Evolutionary conservation across 2,888 invertebrate species (phyloP), one percentile per base, ranked within the genome.

Genomic region (Cosmopolites sordidus): DNA sequence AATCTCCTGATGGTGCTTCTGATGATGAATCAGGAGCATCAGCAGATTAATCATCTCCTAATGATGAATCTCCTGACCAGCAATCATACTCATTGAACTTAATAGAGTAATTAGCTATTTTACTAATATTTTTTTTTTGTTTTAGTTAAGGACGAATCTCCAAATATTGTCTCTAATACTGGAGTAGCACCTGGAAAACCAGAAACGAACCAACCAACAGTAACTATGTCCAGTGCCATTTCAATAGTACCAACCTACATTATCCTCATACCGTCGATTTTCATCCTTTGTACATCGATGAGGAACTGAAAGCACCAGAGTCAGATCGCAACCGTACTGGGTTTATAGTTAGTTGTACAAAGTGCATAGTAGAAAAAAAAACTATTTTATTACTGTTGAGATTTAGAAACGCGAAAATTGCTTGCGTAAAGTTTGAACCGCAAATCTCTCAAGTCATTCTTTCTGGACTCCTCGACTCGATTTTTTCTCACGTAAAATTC

Each of bases 131-230:
- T 54, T 41, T 29, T 44, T 48, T 47, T 43, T 43, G 18, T 57
- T 54, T 14, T 46, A 59, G 59, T 54, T 22, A 45, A 43, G 37
- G 40, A 33, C 5, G 33, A 41, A 9, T 45, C 37, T 9, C 46
- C 30, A 33, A 44, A 41, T 15, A 40, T n/a, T 15, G 43, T 18
- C 47, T 51, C 42, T 11, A 44, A 40, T 33, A 16, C 46, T 44
- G 44, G 43, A 30, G 47, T 53, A 14, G 22, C 12, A 47, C 5
- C 42, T 16, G 11, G 58, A 46, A 58, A 18, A 43, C 58, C 18
- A 43, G 43, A 8, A 43, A 51, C 29, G 51, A 22, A 54, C 39
- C 51, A 48, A 45, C 48, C 61, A 12, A 51, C 50, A 1, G 58
- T 60, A 18, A 18, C 11, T 2, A 39, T 45, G 18, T 37, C 55